A percentile compares a stretch with the other conserved stretches of the same genome.
Evolutionary conservation across 2,113 vertebrate genomes (phyloP).

Genomic region (Lota lota): DNA sequence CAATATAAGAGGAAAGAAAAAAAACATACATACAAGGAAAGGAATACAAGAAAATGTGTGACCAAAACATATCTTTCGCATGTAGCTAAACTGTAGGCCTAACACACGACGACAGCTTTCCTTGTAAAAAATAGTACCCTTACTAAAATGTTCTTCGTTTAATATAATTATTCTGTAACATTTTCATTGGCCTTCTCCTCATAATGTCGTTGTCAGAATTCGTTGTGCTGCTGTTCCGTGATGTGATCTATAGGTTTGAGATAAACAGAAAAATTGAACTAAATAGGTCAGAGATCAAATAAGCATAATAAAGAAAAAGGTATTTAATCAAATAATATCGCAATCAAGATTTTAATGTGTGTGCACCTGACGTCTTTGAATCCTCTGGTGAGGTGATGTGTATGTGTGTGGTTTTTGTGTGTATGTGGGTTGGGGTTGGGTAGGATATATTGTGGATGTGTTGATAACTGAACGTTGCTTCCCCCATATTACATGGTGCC

Average conservation of each 20-base stretch:
- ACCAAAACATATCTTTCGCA: constrained; percentile 52
- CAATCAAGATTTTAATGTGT: constrained; percentile 47
- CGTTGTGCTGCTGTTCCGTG: constrained; percentile 88
- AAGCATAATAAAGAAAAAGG: not conserved
- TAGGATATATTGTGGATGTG: constrained; percentile 54
- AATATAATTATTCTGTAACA: constrained; percentile 57
- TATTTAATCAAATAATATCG: constrained; percentile 16
- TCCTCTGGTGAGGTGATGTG: no score
- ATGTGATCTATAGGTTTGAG: constrained; percentile 82
- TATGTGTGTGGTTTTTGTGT: no score
- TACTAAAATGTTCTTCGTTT: constrained; percentile 59
- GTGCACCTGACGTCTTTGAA: constrained; percentile 9
- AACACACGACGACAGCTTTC: constrained; percentile 50
- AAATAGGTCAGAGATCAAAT: constrained; percentile 20
- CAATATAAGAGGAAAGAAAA: constrained; percentile 51
- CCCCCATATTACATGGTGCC: constrained; percentile 48
- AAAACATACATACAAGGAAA: constrained; percentile 29
- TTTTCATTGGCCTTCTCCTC: constrained; percentile 36
- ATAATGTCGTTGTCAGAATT: constrained; percentile 78
- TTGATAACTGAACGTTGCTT: constrained; percentile 36
- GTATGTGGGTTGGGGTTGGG: constrained; percentile 9
- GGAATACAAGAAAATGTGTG: constrained; percentile 54
- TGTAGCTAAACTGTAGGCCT: constrained; percentile 51
- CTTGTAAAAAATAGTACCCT: constrained; percentile 54
- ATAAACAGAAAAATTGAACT: constrained; percentile 26